Conservation (phyloP, 1,140 invertebrate species). For the Lycorma delicatula region DNA sequence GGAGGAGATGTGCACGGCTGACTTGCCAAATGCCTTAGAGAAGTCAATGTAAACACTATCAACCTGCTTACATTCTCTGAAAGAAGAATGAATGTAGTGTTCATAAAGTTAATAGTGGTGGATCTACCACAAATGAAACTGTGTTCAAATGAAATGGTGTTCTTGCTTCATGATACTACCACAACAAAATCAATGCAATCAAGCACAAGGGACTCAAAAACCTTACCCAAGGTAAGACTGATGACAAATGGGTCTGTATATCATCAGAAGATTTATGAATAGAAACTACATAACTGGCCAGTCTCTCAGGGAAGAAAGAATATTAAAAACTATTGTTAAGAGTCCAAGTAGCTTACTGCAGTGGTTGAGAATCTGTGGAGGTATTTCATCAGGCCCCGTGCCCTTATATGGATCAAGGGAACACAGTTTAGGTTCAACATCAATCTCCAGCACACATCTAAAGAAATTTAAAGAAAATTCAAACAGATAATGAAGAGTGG, state of each 20-base stretch:
- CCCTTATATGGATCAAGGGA: constrained; percentile 2
- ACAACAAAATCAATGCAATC: not conserved
- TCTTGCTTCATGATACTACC: not conserved
- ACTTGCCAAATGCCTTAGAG: constrained; percentile 1
- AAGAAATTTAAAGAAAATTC: not conserved
- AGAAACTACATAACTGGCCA: constrained; percentile 1
- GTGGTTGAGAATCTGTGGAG: constrained; percentile 1
- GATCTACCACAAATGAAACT: not conserved
- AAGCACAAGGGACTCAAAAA: constrained; percentile 1
- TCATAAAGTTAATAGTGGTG: not conserved
- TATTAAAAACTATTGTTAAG: not conserved
- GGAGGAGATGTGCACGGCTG: not conserved
- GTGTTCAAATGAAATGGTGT: too few species aligned
- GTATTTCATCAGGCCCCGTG: not conserved
- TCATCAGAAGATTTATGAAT: not conserved
- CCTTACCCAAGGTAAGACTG: not conserved
- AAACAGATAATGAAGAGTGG: not conserved
- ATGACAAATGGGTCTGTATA: constrained; percentile 1
- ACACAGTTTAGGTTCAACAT: not conserved
- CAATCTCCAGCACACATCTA: not conserved
- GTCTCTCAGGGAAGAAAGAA: not conserved
- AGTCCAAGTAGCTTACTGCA: constrained; percentile 2
- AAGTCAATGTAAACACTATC: not conserved
- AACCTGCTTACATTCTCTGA: not conserved
- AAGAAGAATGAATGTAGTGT: constrained; percentile 2